Conservation (phyloP, 2,888 invertebrate genomes). For the Gryllus longicercus region DNA sequence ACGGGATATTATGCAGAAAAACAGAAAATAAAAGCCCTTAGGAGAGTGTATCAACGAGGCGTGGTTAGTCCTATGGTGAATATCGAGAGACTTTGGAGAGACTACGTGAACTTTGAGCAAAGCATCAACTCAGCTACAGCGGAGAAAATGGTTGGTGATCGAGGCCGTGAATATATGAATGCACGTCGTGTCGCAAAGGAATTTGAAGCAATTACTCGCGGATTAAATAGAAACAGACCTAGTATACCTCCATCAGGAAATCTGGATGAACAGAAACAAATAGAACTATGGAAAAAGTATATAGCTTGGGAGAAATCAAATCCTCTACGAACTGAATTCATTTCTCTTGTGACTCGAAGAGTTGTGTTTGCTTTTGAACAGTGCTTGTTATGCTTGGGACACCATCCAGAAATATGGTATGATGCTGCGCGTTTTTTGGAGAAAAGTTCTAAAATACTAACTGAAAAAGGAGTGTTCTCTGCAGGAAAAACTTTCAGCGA, state of each 20-base stretch:
- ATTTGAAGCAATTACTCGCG: constrained; percentile 89
- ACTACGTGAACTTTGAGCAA: constrained; percentile 95
- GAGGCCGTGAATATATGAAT: constrained; percentile 96
- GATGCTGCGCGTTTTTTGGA: constrained; percentile 97
- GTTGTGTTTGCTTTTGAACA: constrained; percentile 99
- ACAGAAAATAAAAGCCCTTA: constrained; percentile 97
- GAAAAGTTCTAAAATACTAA: constrained; percentile 86
- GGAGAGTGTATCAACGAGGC: constrained; percentile 94
- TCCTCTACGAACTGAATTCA: constrained; percentile 94
- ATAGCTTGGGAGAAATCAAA: constrained; percentile 97
- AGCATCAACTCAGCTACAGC: constrained; percentile 85
- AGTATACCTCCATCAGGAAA: constrained; percentile 93
- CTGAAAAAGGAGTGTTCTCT: constrained; percentile 93
- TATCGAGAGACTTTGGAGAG: constrained; percentile 95
- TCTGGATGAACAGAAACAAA: constrained; percentile 90
- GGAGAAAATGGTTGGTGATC: constrained; percentile 96
- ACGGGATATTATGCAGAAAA: constrained; percentile 99
- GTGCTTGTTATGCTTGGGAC: constrained; percentile 90
- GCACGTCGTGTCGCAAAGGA: constrained; percentile 94
- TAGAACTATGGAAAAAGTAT: constrained; percentile 98
- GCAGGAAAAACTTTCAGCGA: constrained; percentile 90
- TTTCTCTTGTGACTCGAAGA: constrained; percentile 83
- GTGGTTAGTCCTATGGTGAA: constrained; percentile 96
- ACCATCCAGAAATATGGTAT: constrained; percentile 98
- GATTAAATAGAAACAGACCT: constrained; percentile 91